Percentiles rank a stretch among this genome's conserved stretches.
These are phyloP conservation scores for Lycia hirtaria DNA, from an alignment of 2,888 invertebrate genomes.

Conservation along the genomic window DNA sequence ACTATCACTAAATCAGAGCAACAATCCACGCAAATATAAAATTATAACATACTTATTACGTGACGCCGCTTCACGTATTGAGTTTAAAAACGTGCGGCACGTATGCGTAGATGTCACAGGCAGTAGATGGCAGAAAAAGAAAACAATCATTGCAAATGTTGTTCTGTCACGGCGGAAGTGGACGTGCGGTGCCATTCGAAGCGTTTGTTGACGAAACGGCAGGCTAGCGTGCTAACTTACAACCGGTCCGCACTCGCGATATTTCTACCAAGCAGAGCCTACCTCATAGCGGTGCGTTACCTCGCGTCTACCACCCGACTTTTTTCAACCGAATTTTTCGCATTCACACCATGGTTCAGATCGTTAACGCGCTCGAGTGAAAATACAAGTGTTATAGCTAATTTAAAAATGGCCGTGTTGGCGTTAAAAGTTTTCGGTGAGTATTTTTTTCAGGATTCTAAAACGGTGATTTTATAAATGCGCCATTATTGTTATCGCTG, in stretches of 20 bases:
- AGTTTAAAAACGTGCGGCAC: conserved; percentile 21
- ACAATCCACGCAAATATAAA: neutral
- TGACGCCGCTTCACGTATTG: conserved; percentile 14
- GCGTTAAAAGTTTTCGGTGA: conserved; percentile 71
- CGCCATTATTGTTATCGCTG: conserved; percentile 8
- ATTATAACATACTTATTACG: conserved; percentile 15
- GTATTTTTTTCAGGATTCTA: conserved; percentile 40
- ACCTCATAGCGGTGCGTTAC: conserved; percentile 12
- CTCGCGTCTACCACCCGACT: conserved; percentile 18
- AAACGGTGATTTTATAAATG: neutral
- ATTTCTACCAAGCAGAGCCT: conserved; percentile 8
- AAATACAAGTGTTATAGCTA: conserved; percentile 34
- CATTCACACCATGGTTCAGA: conserved; percentile 22
- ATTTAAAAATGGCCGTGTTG: conserved; percentile 64
- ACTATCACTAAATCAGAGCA: neutral
- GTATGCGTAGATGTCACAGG: conserved; percentile 20
- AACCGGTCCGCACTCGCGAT: conserved; percentile 33
- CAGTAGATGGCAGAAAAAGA: conserved; percentile 29
- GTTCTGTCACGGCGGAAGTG: conserved; percentile 40
- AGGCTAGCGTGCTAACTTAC: conserved; percentile 7
- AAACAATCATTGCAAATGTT: conserved; percentile 37
- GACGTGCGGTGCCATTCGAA: conserved; percentile 32
- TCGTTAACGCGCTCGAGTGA: conserved; percentile 25
- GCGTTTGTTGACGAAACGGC: conserved; percentile 32
- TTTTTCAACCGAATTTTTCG: neutral